Percentiles rank a stretch among this genome's conserved stretches.
Evolutionary conservation across 2,888 invertebrate species (phyloP).

Genomic region (Brachylomia viminalis): DNA sequence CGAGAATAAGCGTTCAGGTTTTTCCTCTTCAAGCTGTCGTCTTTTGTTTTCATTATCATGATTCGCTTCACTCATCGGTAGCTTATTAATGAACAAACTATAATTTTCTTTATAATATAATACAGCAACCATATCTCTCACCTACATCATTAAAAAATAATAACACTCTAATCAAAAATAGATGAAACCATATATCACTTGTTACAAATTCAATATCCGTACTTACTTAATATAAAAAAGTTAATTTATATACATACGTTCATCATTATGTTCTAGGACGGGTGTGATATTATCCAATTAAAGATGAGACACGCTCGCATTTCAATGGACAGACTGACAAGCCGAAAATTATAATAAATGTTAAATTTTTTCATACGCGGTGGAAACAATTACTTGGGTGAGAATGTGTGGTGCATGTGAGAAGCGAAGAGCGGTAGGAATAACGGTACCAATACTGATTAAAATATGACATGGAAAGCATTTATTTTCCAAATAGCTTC

Average conservation of each 20-base stretch:
- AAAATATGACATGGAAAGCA: not conserved
- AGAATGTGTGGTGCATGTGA: slow-evolving; percentile 58
- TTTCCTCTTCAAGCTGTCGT: not conserved
- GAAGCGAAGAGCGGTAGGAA: slow-evolving; percentile 51
- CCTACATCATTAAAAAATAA: slow-evolving; percentile 58
- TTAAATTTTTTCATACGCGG: slow-evolving; percentile 82
- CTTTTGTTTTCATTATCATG: slow-evolving; percentile 1
- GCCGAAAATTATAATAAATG: slow-evolving; percentile 88
- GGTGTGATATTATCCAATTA: slow-evolving; percentile 87
- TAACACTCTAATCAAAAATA: slow-evolving; percentile 62
- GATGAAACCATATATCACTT: slow-evolving; percentile 66
- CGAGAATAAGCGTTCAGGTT: not conserved
- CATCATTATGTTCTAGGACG: slow-evolving; percentile 69
- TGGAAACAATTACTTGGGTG: slow-evolving; percentile 84
- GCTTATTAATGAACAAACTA: slow-evolving; percentile 1
- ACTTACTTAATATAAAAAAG: slow-evolving; percentile 57
- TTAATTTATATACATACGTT: slow-evolving; percentile 72
- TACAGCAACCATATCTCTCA: not conserved
- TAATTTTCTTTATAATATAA: not conserved
- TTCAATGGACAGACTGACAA: slow-evolving; percentile 88
- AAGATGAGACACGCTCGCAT: slow-evolving; percentile 88
- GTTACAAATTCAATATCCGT: slow-evolving; percentile 57
- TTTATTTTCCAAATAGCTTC: not conserved
- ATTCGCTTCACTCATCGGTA: not conserved
- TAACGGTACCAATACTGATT: not conserved